A percentile compares a stretch with the other conserved stretches of the same genome.
phyloP scores from a whole-genome alignment of 2,113 vertebrate species.

The Rhipidura dahli region DNA sequence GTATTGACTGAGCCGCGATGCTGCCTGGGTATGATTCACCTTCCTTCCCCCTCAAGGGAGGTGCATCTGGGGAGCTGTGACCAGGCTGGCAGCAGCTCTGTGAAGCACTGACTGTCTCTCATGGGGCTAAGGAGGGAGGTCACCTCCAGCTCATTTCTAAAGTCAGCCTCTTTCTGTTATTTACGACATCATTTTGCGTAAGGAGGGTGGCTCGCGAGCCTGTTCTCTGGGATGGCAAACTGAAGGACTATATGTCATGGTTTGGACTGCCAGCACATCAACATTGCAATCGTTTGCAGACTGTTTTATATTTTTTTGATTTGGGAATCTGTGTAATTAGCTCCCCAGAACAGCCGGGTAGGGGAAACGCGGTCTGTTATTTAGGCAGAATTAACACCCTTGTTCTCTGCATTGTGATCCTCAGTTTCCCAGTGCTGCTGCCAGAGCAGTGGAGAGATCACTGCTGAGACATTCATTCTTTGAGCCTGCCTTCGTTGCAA shows the following conservation, averaged over 20 bases:
- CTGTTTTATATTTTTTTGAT: conserved; percentile 60
- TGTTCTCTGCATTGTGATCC: conserved; percentile 47
- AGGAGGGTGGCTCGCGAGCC: not conserved
- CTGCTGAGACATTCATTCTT: not conserved
- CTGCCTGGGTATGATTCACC: conserved; percentile 40
- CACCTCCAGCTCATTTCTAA: conserved; percentile 1
- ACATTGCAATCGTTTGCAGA: conserved; percentile 55
- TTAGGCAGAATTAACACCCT: conserved; percentile 61
- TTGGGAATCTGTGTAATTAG: conserved; percentile 54
- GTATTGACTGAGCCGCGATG: not conserved
- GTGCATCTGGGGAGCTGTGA: not conserved
- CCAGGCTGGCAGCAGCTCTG: not conserved
- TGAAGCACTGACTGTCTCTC: not conserved
- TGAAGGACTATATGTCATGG: conserved; percentile 62
- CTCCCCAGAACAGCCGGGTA: conserved; percentile 46
- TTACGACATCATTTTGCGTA: conserved; percentile 22
- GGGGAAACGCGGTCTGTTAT: conserved; percentile 57
- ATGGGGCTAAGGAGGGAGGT: not conserved
- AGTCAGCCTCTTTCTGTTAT: conserved; percentile 35
- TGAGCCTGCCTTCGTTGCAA: conserved; percentile 1
- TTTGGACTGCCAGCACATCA: conserved; percentile 63
- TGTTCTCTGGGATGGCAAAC: conserved; percentile 47
- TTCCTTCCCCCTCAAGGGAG: conserved; percentile 36
- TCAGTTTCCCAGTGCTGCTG: not conserved
- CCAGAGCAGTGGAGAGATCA: not conserved